These are phyloP conservation scores for Cynopterus sphinx DNA, from an alignment of 2,797 vertebrate species.

Conservation along the genomic window DNA sequence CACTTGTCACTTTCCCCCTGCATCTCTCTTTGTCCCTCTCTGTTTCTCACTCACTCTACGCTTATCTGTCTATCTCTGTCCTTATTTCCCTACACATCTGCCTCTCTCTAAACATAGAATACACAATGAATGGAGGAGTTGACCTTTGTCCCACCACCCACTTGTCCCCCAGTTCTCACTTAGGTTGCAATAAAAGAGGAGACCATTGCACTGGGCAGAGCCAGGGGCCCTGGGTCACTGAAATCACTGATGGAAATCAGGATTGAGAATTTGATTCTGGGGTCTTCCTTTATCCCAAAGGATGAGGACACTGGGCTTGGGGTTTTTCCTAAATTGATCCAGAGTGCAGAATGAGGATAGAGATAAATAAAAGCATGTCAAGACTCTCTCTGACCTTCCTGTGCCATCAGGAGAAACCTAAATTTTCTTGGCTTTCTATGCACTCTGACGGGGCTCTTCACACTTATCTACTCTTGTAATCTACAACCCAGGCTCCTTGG, in stretches of 20 bases:
- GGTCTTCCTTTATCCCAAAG: neutral
- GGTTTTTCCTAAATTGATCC: neutral
- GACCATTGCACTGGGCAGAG: neutral
- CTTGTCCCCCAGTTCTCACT: neutral
- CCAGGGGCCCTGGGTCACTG: neutral
- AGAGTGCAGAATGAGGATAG: neutral
- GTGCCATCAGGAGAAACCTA: neutral
- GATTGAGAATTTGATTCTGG: neutral
- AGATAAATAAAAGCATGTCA: neutral
- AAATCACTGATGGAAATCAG: neutral
- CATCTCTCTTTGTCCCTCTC: constrained; percentile 63
- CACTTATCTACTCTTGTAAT: neutral
- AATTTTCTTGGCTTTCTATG: neutral
- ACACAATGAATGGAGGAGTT: neutral
- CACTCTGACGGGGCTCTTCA: neutral
- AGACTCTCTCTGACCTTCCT: fast-evolving
- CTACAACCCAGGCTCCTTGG: too few relatives aligned
- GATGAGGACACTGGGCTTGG: neutral
- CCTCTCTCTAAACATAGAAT: neutral
- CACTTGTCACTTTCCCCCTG: constrained; percentile 60
- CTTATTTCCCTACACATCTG: neutral
- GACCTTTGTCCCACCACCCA: fast-evolving
- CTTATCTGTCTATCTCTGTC: neutral
- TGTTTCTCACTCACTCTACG: neutral
- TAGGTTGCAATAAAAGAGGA: neutral